Evolutionary conservation across 2,888 invertebrate genomes (phyloP).

Genomic region (Drosophila stalkeri): DNA sequence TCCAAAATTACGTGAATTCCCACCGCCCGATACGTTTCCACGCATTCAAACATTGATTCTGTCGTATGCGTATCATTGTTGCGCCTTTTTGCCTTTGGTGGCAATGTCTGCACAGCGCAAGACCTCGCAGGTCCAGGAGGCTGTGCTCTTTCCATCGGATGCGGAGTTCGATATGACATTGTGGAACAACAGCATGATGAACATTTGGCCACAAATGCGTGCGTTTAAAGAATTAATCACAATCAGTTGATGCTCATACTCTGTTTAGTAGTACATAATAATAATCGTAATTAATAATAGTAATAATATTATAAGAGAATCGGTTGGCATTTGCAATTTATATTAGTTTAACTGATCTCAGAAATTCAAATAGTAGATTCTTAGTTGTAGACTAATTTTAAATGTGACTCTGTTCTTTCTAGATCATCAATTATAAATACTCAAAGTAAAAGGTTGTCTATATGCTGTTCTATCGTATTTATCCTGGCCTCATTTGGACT

Average conservation of each 20-base stretch:
- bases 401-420: background rate
- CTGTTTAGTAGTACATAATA: background rate
- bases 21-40: slow-evolving; percentile 94
- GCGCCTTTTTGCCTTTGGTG: slow-evolving; percentile 92
- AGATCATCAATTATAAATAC: background rate
- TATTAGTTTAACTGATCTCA: too few species aligned
- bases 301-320: background rate
- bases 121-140: slow-evolving; percentile 87
- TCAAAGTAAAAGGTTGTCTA: background rate
- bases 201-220: slow-evolving; percentile 94
- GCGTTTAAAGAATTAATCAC: slow-evolving; percentile 81
- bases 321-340: too few species aligned
- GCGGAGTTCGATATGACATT: slow-evolving; percentile 90
- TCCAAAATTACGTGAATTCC: slow-evolving; percentile 94
- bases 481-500: too few species aligned
- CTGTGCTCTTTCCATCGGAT: slow-evolving; percentile 89
- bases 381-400: background rate
- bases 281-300: too few species aligned
- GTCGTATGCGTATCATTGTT: slow-evolving; percentile 98
- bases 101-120: slow-evolving; percentile 86
- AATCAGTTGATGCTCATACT: background rate
- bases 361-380: background rate
- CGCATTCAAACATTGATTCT: slow-evolving; percentile 92
- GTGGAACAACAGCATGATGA: slow-evolving; percentile 92
- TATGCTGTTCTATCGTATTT: too few species aligned